A percentile compares a stretch with the other conserved stretches of the same genome.
Conservation (phyloP, 2,113 vertebrate genomes). For the Brachyhypopomus occidentalis region DNA sequence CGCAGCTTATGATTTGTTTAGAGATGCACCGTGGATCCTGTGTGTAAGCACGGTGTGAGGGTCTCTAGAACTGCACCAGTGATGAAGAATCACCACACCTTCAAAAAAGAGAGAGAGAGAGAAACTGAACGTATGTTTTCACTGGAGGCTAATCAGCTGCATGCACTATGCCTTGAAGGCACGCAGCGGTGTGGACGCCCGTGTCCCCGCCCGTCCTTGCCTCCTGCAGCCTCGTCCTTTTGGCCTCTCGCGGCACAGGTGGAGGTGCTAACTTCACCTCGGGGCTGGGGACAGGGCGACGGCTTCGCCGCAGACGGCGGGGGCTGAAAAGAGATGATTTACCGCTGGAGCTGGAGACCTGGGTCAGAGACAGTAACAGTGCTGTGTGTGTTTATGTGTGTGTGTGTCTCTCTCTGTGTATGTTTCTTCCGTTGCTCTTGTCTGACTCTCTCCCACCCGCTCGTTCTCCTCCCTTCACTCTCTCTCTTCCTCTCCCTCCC, state of each 20-base stretch:
- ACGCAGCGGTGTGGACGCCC: no score
- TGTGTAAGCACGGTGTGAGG: no score
- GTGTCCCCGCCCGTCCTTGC: no score
- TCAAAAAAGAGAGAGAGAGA: no score
- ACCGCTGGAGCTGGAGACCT: background rate
- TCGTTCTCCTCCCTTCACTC: constrained; percentile 21
- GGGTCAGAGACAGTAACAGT: background rate
- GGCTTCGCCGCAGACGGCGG: constrained; percentile 13
- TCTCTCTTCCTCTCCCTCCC: background rate
- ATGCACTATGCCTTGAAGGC: no score
- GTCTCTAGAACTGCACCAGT: no score
- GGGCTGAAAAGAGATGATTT: constrained; percentile 30
- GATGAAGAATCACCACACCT: no score
- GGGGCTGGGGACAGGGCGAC: constrained; percentile 18
- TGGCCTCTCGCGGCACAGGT: constrained; percentile 41
- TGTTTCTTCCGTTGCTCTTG: no score
- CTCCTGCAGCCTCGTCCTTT: background rate
- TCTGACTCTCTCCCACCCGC: background rate
- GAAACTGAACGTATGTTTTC: no score
- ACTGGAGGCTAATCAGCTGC: no score
- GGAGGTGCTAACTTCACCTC: constrained; percentile 49
- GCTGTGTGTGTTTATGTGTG: constrained; percentile 11
- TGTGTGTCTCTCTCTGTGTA: background rate
- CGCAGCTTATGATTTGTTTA: no score
- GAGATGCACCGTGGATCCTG: no score